phyloP scores from a whole-genome alignment of 2,113 vertebrate species.

The Sebastes fasciatus region DNA sequence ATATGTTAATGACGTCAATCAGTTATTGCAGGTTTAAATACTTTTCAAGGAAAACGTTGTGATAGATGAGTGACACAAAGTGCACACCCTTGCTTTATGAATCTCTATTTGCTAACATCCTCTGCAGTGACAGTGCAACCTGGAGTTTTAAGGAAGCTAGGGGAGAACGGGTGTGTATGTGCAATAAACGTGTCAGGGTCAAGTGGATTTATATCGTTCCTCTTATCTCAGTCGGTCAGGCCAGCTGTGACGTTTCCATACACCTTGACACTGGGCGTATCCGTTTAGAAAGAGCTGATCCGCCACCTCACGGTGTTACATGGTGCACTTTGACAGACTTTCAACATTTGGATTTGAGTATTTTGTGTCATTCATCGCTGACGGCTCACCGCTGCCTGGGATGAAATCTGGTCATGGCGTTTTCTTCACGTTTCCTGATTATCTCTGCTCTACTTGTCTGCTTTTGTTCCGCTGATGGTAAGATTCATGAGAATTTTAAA shows the following conservation, averaged over 20 bases:
- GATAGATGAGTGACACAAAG: background rate
- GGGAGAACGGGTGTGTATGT: background rate
- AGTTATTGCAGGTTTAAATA: too few relatives aligned
- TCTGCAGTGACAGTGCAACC: background rate
- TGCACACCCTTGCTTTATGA: background rate
- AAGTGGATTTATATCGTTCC: background rate
- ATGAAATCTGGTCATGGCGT: constrained; percentile 22
- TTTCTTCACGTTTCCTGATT: constrained; percentile 19
- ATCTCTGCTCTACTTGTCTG: constrained; percentile 3
- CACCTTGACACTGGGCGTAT: background rate
- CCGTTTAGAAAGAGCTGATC: background rate
- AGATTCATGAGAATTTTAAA: background rate
- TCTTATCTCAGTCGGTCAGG: background rate
- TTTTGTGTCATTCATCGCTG: background rate
- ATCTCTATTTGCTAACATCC: background rate
- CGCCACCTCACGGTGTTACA: too few relatives aligned
- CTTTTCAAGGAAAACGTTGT: background rate
- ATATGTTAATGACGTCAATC: too few relatives aligned
- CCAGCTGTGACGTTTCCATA: background rate
- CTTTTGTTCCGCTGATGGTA: constrained; percentile 37
- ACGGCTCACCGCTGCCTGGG: background rate
- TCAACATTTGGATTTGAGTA: background rate
- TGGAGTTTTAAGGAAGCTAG: background rate
- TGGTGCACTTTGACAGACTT: background rate
- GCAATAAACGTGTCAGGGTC: background rate